These are phyloP conservation scores for Anarsia innoxiella DNA, from an alignment of 2,888 invertebrate genomes.

Conservation along the genomic window DNA sequence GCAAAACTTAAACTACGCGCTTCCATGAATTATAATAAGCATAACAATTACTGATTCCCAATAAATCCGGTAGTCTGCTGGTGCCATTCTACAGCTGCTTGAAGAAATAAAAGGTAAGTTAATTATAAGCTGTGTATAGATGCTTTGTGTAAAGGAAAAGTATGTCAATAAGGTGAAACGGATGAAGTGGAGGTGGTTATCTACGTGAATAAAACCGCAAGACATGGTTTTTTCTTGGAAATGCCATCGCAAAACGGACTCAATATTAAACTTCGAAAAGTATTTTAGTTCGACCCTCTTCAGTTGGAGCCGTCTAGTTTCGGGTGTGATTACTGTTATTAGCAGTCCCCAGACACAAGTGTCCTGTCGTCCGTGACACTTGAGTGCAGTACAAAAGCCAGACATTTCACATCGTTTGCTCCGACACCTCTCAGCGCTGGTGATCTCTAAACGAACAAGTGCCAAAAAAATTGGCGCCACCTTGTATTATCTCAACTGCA, in stretches of 20 bases:
- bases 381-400: slow-evolving; percentile 59
- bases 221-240: slow-evolving; percentile 4
- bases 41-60: slow-evolving; percentile 31
- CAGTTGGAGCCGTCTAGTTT: slow-evolving; percentile 8
- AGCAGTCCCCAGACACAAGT: slow-evolving; percentile 27
- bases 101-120: slow-evolving; percentile 30
- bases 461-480: slow-evolving; percentile 65
- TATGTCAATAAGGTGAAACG: slow-evolving; percentile 7
- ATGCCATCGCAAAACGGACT: neutral
- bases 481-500: slow-evolving; percentile 31
- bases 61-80: slow-evolving; percentile 39
- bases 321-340: slow-evolving; percentile 26
- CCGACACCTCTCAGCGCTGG: slow-evolving; percentile 49
- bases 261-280: too few relatives aligned
- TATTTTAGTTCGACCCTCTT: slow-evolving; percentile 6
- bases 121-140: slow-evolving; percentile 22
- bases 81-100: slow-evolving; percentile 21
- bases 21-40: slow-evolving; percentile 37
- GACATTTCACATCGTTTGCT: slow-evolving; percentile 65
- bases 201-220: neutral
- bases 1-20: slow-evolving; percentile 33
- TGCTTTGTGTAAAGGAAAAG: slow-evolving; percentile 5
- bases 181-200: neutral
- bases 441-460: slow-evolving; percentile 42
- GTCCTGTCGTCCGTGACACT: slow-evolving; percentile 32